Conservation (phyloP, 2,113 vertebrate genomes). For the Lophius piscatorius region DNA sequence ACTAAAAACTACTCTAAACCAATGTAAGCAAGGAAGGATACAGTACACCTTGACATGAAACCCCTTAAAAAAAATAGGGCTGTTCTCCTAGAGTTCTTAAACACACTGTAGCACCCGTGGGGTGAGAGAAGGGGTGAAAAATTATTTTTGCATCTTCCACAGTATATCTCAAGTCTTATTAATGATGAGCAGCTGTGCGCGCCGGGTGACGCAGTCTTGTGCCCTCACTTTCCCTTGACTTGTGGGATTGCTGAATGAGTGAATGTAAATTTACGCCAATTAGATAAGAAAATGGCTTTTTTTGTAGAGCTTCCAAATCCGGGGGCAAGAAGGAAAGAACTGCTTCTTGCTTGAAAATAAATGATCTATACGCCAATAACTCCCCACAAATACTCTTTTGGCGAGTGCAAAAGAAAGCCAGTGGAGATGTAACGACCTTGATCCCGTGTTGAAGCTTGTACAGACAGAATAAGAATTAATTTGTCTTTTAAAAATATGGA, state of each 20-base stretch:
- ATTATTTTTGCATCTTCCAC: slow-evolving; percentile 61
- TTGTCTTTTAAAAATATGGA: background rate
- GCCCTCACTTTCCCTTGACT: slow-evolving; percentile 64
- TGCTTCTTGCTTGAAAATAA: slow-evolving; percentile 47
- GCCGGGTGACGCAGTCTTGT: slow-evolving; percentile 55
- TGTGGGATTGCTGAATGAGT: slow-evolving; percentile 66
- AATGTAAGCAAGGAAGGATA: slow-evolving; percentile 38
- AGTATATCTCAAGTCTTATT: slow-evolving; percentile 71
- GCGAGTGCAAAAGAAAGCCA: slow-evolving; percentile 13
- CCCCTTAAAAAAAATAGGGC: slow-evolving; percentile 26
- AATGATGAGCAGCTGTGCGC: slow-evolving; percentile 61
- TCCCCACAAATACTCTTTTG: slow-evolving; percentile 18
- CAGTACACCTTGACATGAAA: slow-evolving; percentile 46
- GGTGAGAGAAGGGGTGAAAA: slow-evolving; percentile 2
- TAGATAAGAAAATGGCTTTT: slow-evolving; percentile 65
- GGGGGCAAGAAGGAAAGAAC: slow-evolving; percentile 10
- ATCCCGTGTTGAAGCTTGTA: slow-evolving; percentile 1
- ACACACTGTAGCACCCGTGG: slow-evolving; percentile 28
- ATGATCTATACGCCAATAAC: slow-evolving; percentile 55
- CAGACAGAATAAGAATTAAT: slow-evolving; percentile 12
- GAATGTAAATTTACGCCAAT: slow-evolving; percentile 73
- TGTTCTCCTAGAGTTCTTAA: slow-evolving; percentile 47
- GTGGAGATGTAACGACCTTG: background rate
- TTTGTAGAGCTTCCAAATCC: slow-evolving; percentile 68
- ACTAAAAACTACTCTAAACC: slow-evolving; percentile 62